Percentiles rank a stretch among this genome's conserved stretches.
Conservation (phyloP, 2,113 vertebrate genomes). For the Gymnobelideus leadbeateri region DNA sequence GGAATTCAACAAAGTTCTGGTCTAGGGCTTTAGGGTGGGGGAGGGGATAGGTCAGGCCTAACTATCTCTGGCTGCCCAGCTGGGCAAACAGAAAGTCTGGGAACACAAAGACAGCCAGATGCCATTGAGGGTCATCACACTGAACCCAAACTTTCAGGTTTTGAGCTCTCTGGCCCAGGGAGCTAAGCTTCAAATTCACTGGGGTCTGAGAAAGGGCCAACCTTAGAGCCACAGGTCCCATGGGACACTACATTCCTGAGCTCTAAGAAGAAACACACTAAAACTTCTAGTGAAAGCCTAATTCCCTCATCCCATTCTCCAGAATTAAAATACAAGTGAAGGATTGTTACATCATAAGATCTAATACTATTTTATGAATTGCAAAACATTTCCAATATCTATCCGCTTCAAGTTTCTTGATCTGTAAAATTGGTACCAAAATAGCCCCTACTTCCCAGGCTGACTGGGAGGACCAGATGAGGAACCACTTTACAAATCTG, state of each 20-base stretch:
- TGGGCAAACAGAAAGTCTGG: constrained; percentile 52
- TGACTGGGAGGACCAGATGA: not conserved
- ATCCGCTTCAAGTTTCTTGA: not conserved
- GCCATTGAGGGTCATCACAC: not conserved
- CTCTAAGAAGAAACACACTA: not conserved
- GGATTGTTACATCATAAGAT: constrained; percentile 15
- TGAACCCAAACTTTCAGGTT: constrained; percentile 1
- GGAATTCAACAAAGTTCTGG: constrained; percentile 55
- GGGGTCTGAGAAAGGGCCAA: not conserved
- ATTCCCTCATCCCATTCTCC: not conserved
- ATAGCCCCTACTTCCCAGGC: not conserved
- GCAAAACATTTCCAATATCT: too few species aligned
- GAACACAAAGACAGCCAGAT: constrained; percentile 40
- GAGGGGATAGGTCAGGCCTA: constrained; percentile 5
- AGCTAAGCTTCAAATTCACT: too few species aligned
- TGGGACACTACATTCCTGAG: constrained; percentile 27
- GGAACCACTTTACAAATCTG: not conserved
- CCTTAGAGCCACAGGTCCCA: constrained; percentile 32
- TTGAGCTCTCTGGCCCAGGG: constrained; percentile 16
- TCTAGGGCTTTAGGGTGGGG: not conserved
- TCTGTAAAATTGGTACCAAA: not conserved
- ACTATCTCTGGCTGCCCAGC: constrained; percentile 48
- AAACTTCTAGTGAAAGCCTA: not conserved
- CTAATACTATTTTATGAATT: not conserved
- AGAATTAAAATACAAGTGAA: constrained; percentile 38